Evolutionary conservation across 2,113 vertebrate genomes (phyloP).

Genomic region (Chamaetylas fuelleborni): DNA sequence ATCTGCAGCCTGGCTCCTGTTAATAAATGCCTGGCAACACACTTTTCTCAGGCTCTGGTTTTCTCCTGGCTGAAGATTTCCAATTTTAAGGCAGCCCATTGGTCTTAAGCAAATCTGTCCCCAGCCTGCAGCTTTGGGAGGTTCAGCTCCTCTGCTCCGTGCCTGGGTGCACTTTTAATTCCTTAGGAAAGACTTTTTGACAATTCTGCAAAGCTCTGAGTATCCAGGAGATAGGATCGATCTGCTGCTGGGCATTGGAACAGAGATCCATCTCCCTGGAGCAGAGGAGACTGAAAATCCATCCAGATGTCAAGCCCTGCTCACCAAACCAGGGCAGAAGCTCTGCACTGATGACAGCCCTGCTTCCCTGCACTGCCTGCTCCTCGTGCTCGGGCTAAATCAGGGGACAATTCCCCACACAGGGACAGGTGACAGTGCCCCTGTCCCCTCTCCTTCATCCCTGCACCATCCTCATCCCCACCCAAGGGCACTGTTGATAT

Average conservation of each 20-base stretch:
- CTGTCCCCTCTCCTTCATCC: background rate
- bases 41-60: background rate
- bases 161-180: background rate
- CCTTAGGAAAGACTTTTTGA: background rate
- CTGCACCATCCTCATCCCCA: background rate
- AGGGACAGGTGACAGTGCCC: background rate
- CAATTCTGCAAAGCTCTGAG: background rate
- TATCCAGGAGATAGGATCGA: background rate
- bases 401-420: background rate
- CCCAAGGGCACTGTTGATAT: accelerated
- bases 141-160: background rate
- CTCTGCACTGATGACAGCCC: background rate
- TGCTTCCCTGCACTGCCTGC: accelerated
- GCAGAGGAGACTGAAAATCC: conserved; percentile 25
- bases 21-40: background rate
- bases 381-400: background rate
- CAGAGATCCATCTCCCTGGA: conserved; percentile 1
- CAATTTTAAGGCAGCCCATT: accelerated
- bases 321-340: background rate
- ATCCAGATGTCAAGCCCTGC: background rate
- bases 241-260: background rate
- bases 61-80: background rate
- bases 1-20: accelerated
- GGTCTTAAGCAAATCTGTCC: background rate
- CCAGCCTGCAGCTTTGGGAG: background rate